Base-by-base conservation (phyloP, 1,140 invertebrate genomes). In the Zophobas morio region DNA sequence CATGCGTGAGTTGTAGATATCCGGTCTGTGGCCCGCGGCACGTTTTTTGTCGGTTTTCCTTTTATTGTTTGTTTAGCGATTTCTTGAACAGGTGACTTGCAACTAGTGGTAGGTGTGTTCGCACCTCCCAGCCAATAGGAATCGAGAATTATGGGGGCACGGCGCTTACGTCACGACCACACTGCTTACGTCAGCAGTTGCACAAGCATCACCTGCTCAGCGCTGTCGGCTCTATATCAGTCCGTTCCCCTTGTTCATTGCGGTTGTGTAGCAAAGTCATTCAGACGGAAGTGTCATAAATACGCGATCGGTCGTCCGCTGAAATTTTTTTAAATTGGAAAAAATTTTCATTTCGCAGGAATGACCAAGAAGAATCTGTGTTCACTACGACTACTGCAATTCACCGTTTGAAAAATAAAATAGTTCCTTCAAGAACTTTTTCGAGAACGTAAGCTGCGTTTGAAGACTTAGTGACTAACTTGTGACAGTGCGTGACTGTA, bases 171-270 rank as follows among this genome's bases (percentile, higher is more conserved):
- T 72, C 49, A 72, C 36, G 8, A 46, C 8, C 42, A 46, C 42
- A 46, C 6, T 20, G 20, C 35, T 4, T n/a, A 49, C 46, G 70
- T 49, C 49, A 54, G 37, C 6, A 8, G 37, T 49, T 63, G 39
- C 51, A 75, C 36, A 74, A 74, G 53, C 72, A 60, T 60, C 57
- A 75, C 72, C 72, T 74, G 49, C 70, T 72, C 32, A 70, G 49
- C 70, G 33, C 42, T 3, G 47, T 42, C 32, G 37, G 72, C 51
- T 53, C 51, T 74, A 8, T 40, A 51, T 33, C 73, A 75, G 73
- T 75, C 54, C 42, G 71, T 73, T 73, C 32, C 32, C 33, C 54
- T 63, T 40, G 53, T 40, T 34, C 34, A 6, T 73, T 63, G 36
- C 56, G 39, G 39, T 20, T 74, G 37, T 47, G 35, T 39, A 42